phyloP scores from a whole-genome alignment of 2,113 vertebrate species.

The Myiopsitta monachus region DNA sequence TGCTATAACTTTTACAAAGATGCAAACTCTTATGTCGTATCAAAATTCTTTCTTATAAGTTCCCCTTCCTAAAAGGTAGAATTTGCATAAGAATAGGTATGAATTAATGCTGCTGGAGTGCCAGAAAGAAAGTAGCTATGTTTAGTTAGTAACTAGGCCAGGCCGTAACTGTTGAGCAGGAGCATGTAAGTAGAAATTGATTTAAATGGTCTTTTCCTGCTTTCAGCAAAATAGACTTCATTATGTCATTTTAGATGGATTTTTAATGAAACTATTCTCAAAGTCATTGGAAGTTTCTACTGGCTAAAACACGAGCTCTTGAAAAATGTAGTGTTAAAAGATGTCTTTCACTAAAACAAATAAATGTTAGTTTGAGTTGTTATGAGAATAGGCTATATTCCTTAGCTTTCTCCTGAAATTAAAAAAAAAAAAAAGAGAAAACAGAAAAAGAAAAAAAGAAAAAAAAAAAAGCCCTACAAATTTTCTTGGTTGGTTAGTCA shows the following conservation, averaged over 20 bases:
- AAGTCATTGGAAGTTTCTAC: not conserved
- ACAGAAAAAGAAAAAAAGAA: not conserved
- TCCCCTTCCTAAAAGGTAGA: not conserved
- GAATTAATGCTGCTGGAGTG: not conserved
- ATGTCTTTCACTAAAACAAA: not conserved
- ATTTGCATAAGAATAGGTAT: not conserved
- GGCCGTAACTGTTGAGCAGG: not conserved
- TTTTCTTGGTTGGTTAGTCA: not conserved
- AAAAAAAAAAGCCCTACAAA: not conserved
- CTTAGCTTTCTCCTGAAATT: not conserved
- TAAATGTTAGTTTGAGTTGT: not conserved
- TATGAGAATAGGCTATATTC: not conserved
- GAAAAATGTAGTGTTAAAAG: not conserved
- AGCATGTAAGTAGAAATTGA: not conserved
- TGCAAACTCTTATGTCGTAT: not conserved
- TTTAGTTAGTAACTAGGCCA: not conserved
- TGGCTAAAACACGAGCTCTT: not conserved
- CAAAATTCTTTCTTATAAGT: not conserved
- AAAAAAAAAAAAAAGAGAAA: not conserved
- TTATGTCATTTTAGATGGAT: not conserved
- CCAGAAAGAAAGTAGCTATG: not conserved
- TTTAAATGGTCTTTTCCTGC: not conserved
- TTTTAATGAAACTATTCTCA: not conserved
- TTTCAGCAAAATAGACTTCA: not conserved
- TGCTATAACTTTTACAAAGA: not conserved